A percentile compares a stretch with the other conserved stretches of the same genome.
Evolutionary conservation across 2,888 invertebrate species (phyloP).

Genomic region (Scotopteryx bipunctaria): DNA sequence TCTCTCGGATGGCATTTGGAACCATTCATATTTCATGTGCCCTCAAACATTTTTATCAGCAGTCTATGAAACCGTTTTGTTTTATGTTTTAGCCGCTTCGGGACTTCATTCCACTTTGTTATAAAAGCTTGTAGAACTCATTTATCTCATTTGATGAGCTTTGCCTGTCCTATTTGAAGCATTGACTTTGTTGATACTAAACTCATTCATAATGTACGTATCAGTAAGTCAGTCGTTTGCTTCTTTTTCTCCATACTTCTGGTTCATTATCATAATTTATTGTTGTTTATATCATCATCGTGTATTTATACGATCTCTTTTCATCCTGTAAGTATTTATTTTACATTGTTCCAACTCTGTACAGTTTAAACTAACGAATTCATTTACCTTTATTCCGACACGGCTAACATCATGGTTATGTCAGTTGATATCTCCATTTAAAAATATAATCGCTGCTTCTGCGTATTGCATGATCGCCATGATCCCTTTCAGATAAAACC

Average conservation of each 20-base stretch:
- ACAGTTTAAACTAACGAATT: conserved; percentile 9
- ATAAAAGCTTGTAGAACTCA: conserved; percentile 39
- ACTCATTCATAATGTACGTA: conserved; percentile 2
- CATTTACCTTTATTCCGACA: conserved; percentile 11
- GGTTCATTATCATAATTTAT: background rate
- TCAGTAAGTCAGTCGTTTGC: background rate
- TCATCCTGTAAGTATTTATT: conserved; percentile 7
- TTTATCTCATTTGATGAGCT: conserved; percentile 26
- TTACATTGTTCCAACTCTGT: conserved; percentile 8
- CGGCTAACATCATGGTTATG: conserved; percentile 9
- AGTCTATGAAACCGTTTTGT: conserved; percentile 33
- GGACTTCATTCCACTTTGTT: conserved; percentile 32
- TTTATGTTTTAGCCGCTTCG: conserved; percentile 33
- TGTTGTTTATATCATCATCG: conserved; percentile 6
- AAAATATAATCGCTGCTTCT: conserved; percentile 16
- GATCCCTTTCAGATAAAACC: conserved; percentile 21
- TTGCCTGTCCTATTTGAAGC: conserved; percentile 16
- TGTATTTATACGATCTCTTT: conserved; percentile 14
- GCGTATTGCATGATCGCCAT: conserved; percentile 8
- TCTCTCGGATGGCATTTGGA: conserved; percentile 34
- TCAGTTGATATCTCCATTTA: conserved; percentile 19
- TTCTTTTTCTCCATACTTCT: background rate
- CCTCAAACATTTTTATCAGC: conserved; percentile 34
- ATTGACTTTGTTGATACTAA: conserved; percentile 6
- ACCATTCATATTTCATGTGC: conserved; percentile 39